These are phyloP conservation scores for Adoxophyes honmai DNA, from an alignment of 1,140 invertebrate species.

Conservation along the genomic window DNA sequence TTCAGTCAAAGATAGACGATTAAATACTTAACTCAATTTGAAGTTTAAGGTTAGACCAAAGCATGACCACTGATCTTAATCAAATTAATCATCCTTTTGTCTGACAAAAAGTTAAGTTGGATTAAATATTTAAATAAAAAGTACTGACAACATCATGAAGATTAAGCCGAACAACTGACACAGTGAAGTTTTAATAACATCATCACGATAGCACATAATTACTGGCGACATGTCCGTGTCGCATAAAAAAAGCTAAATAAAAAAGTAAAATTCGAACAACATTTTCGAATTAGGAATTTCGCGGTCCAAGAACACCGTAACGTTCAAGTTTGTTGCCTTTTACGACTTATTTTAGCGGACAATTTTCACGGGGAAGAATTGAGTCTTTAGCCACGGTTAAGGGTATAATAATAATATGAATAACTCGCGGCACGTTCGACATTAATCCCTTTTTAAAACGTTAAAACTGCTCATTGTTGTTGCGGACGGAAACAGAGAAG, in stretches of 20 bases:
- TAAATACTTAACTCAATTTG: no score
- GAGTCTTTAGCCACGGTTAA: slow-evolving; percentile 16
- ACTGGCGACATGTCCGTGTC: slow-evolving; percentile 22
- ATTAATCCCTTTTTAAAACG: slow-evolving; percentile 45
- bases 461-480: slow-evolving; percentile 31
- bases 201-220: slow-evolving; percentile 43
- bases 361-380: not conserved
- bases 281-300: slow-evolving; percentile 1
- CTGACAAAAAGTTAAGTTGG: slow-evolving; percentile 5
- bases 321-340: slow-evolving; percentile 13
- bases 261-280: not conserved
- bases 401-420: slow-evolving; percentile 20
- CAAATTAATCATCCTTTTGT: slow-evolving; percentile 7
- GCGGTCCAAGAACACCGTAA: not conserved
- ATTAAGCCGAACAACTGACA: slow-evolving; percentile 35
- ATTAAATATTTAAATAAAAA: slow-evolving; percentile 4
- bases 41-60: no score
- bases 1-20: no score
- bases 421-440: slow-evolving; percentile 23
- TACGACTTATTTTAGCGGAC: slow-evolving; percentile 17
- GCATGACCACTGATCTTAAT: slow-evolving; percentile 7
- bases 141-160: not conserved
- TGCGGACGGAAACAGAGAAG: slow-evolving; percentile 18
- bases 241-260: not conserved
- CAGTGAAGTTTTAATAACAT: slow-evolving; percentile 35